phyloP scores from a whole-genome alignment of 92 coral and sea anemone species.

The Parazoanthus atlanticus region DNA sequence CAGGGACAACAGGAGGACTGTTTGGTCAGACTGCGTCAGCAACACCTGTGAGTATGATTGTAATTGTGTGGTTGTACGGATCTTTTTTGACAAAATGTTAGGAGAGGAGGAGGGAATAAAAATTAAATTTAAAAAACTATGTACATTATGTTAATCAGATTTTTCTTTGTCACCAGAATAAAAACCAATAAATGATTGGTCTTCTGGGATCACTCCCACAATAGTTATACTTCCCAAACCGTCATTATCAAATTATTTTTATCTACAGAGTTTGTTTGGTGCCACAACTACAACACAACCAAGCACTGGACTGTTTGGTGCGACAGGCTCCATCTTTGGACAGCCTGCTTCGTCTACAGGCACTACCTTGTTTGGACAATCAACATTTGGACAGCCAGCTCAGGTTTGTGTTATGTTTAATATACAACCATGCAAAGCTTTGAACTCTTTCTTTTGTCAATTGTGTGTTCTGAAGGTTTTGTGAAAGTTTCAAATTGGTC shows the following conservation, averaged over 20 bases:
- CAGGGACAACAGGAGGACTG: constrained; percentile 71
- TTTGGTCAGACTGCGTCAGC: constrained; percentile 91
- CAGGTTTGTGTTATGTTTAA: constrained; percentile 61
- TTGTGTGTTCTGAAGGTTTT: too few relatives aligned
- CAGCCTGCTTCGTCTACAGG: constrained; percentile 72
- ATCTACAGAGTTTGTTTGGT: constrained; percentile 46
- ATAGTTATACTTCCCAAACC: too few relatives aligned
- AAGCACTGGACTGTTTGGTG: constrained; percentile 37
- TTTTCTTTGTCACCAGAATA: too few relatives aligned
- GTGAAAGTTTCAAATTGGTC: too few relatives aligned
- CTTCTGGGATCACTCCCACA: too few relatives aligned
- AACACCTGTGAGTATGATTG: constrained; percentile 66
- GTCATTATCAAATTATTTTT: too few relatives aligned
- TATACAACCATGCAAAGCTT: background rate
- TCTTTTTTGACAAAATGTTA: too few relatives aligned
- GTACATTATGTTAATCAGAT: too few relatives aligned
- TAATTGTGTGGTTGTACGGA: background rate
- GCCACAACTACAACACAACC: constrained; percentile 43
- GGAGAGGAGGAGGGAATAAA: too few relatives aligned
- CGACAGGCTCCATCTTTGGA: constrained; percentile 65
- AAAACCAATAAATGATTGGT: too few relatives aligned
- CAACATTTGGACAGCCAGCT: constrained; percentile 79
- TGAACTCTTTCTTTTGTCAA: too few relatives aligned
- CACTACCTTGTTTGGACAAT: constrained; percentile 82
- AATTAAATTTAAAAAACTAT: too few relatives aligned